Percentiles rank a stretch among this genome's conserved stretches.
Conservation (phyloP, 2,888 invertebrate genomes). For the Eremobia ochroleuca region DNA sequence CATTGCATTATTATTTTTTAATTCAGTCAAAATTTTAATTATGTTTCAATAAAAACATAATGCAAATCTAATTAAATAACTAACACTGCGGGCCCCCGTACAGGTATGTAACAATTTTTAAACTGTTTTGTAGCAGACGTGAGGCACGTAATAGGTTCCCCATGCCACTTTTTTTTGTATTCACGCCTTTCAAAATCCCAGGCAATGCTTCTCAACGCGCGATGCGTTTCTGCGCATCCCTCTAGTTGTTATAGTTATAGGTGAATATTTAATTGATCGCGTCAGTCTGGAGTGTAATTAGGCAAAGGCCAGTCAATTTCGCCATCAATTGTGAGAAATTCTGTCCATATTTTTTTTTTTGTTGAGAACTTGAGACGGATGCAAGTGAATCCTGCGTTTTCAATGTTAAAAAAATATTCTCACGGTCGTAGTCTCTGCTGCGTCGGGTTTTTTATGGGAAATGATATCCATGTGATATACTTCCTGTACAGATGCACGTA, state of each 20-base stretch:
- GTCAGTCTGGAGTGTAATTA: slow-evolving; percentile 70
- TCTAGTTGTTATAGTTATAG: slow-evolving; percentile 71
- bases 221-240: slow-evolving; percentile 83
- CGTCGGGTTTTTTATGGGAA: slow-evolving; percentile 71
- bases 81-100: slow-evolving; percentile 65
- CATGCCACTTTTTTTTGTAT: slow-evolving; percentile 84
- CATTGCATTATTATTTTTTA: slow-evolving; percentile 80
- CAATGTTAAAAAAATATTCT: slow-evolving; percentile 80
- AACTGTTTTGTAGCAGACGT: slow-evolving; percentile 73
- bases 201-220: slow-evolving; percentile 75
- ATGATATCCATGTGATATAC: slow-evolving; percentile 75
- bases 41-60: slow-evolving; percentile 76
- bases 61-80: slow-evolving; percentile 73
- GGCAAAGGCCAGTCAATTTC: slow-evolving; percentile 81
- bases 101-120: slow-evolving; percentile 75
- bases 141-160: slow-evolving; percentile 79
- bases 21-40: slow-evolving; percentile 71
- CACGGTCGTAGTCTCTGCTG: slow-evolving; percentile 80
- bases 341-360: slow-evolving; percentile 75
- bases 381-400: slow-evolving; percentile 79
- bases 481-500: slow-evolving; percentile 79
- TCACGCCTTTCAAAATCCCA: slow-evolving; percentile 82
- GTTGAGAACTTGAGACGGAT: slow-evolving; percentile 73
- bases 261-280: slow-evolving; percentile 67
- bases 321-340: slow-evolving; percentile 75